Evolutionary conservation across 2,113 vertebrate species (phyloP).

Genomic region (Larimichthys polyactis): DNA sequence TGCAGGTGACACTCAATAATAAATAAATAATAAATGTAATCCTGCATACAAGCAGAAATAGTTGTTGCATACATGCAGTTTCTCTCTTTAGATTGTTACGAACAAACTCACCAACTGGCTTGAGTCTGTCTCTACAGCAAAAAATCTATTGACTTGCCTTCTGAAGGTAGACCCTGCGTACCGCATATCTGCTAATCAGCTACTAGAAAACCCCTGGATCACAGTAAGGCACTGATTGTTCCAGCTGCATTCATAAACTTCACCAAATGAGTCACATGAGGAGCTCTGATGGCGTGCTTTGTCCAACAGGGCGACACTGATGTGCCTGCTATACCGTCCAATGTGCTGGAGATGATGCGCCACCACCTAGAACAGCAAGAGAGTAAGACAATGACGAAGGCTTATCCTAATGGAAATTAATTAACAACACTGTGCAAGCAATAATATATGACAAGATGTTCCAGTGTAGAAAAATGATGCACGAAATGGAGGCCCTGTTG

Average conservation of each 20-base stretch:
- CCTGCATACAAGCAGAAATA: neutral
- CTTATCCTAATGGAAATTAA: slow-evolving; percentile 12
- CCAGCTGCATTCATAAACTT: slow-evolving; percentile 34
- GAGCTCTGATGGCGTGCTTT: slow-evolving; percentile 39
- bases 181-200: slow-evolving; percentile 86
- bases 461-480: neutral
- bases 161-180: slow-evolving; percentile 87
- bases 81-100: slow-evolving; percentile 15
- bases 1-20: slow-evolving; percentile 76
- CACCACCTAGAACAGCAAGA: slow-evolving; percentile 67
- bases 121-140: slow-evolving; percentile 79
- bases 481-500: neutral
- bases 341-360: slow-evolving; percentile 90
- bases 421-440: neutral
- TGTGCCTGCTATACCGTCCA: slow-evolving; percentile 76
- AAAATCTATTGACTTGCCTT: slow-evolving; percentile 83
- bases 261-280: slow-evolving; percentile 22
- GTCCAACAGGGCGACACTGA: slow-evolving; percentile 84
- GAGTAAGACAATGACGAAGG: slow-evolving; percentile 51
- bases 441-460: neutral
- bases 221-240: slow-evolving; percentile 76
- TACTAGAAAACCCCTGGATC: slow-evolving; percentile 86
- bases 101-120: slow-evolving; percentile 26
- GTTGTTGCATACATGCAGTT: neutral
- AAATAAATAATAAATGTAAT: slow-evolving; percentile 2